phyloP scores from a whole-genome alignment of 2,888 invertebrate genomes.

The Trichopoda pennipes region DNA sequence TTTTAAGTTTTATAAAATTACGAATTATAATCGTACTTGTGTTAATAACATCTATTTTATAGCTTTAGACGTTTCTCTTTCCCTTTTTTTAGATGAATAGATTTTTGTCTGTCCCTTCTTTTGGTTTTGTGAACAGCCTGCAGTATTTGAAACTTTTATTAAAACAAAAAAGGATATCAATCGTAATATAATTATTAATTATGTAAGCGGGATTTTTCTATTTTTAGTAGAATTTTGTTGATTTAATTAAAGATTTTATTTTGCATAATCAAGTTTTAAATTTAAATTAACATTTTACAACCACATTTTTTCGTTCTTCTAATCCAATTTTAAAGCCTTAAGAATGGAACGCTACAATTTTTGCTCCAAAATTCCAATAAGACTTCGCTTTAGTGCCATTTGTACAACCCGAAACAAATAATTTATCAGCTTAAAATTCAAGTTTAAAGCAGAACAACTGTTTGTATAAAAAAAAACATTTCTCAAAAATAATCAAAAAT shows the following conservation, averaged over 20 bases:
- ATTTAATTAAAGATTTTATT: not conserved
- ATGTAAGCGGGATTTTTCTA: slow-evolving; percentile 8
- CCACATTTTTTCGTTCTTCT: too few relatives aligned
- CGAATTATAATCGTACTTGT: slow-evolving; percentile 10
- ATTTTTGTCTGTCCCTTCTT: not conserved
- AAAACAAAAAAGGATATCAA: slow-evolving; percentile 10
- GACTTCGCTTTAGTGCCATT: too few relatives aligned
- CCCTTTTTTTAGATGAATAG: slow-evolving; percentile 1
- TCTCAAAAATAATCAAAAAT: too few relatives aligned
- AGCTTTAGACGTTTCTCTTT: slow-evolving; percentile 1
- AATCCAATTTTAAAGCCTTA: too few relatives aligned
- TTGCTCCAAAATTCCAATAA: too few relatives aligned
- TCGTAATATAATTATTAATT: slow-evolving; percentile 38
- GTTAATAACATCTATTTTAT: slow-evolving; percentile 31
- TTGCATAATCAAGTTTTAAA: too few relatives aligned
- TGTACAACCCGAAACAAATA: too few relatives aligned
- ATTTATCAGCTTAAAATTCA: too few relatives aligned
- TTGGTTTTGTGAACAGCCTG: slow-evolving; percentile 23
- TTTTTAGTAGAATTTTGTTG: not conserved
- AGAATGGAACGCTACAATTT: too few relatives aligned
- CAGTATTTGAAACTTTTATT: slow-evolving; percentile 25
- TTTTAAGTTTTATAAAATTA: slow-evolving; percentile 22
- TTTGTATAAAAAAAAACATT: too few relatives aligned
- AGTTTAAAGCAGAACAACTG: too few relatives aligned
- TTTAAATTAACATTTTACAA: too few relatives aligned